Conservation (phyloP, 2,797 vertebrate species). For the Prionace glauca region DNA sequence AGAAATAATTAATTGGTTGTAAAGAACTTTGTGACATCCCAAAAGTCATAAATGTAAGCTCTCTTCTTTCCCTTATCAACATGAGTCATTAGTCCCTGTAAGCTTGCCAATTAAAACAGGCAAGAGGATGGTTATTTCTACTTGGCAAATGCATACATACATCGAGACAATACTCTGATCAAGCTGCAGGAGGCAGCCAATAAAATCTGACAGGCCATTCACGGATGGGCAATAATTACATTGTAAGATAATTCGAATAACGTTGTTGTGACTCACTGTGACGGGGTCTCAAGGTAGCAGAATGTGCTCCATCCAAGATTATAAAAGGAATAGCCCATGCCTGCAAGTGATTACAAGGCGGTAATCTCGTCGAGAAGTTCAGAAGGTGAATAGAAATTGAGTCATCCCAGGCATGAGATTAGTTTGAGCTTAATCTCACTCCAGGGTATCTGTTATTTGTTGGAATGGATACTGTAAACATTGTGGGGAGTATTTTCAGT, state of each 20-base stretch:
- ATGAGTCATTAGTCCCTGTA: neutral
- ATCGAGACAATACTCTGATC: neutral
- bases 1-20: neutral
- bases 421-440: neutral
- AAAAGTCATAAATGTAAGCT: neutral
- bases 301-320: neutral
- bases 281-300: neutral
- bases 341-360: neutral
- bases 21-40: neutral
- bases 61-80: neutral
- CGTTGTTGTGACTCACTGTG: neutral
- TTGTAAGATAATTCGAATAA: neutral
- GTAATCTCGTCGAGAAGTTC: neutral
- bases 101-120: neutral
- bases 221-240: neutral
- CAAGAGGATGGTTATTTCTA: neutral
- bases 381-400: neutral
- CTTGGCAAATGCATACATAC: neutral
- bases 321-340: neutral
- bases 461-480: neutral
- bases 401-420: neutral
- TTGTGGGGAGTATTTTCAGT: neutral
- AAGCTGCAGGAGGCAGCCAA: neutral
- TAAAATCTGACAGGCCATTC: constrained; percentile 9
- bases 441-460: neutral